phyloP scores from a whole-genome alignment of 1,140 invertebrate genomes.

The Helicoverpa armigera region DNA sequence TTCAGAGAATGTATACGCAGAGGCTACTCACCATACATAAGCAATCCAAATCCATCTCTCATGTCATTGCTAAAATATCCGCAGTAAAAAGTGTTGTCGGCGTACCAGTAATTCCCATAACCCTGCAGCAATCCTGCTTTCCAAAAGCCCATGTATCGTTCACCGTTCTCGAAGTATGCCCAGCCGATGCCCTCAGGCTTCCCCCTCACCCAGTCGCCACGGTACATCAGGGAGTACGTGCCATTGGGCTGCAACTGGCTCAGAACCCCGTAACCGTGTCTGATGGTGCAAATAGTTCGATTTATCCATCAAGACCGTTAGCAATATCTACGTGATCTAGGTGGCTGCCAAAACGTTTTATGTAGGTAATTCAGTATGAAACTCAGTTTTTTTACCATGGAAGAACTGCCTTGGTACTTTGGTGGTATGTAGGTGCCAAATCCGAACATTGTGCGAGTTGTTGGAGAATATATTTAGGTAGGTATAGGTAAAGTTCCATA shows the following conservation, averaged over 20 bases:
- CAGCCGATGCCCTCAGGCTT: conserved; percentile 87
- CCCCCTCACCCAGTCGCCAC: conserved; percentile 86
- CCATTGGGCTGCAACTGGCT: conserved; percentile 71
- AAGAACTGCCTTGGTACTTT: too few relatives aligned
- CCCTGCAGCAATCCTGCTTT: conserved; percentile 87
- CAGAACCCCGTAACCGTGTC: conserved; percentile 82
- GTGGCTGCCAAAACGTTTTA: background rate
- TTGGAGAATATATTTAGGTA: too few relatives aligned
- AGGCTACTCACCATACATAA: conserved; percentile 76
- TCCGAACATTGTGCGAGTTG: too few relatives aligned
- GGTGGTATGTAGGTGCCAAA: too few relatives aligned
- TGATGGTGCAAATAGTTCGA: conserved; percentile 42
- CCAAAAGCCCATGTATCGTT: conserved; percentile 89
- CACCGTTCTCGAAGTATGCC: conserved; percentile 86
- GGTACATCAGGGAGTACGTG: conserved; percentile 80
- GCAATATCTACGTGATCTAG: background rate
- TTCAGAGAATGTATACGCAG: background rate
- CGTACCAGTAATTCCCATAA: conserved; percentile 89
- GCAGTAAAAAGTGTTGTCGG: conserved; percentile 86
- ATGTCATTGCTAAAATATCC: conserved; percentile 84
- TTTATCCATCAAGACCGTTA: background rate
- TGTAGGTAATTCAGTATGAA: too few relatives aligned
- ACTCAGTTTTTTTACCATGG: too few relatives aligned
- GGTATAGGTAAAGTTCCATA: too few relatives aligned
- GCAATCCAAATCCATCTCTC: conserved; percentile 83